Base-by-base conservation (phyloP, 2,888 invertebrate species). In the Drosophila quasianomalipes region DNA sequence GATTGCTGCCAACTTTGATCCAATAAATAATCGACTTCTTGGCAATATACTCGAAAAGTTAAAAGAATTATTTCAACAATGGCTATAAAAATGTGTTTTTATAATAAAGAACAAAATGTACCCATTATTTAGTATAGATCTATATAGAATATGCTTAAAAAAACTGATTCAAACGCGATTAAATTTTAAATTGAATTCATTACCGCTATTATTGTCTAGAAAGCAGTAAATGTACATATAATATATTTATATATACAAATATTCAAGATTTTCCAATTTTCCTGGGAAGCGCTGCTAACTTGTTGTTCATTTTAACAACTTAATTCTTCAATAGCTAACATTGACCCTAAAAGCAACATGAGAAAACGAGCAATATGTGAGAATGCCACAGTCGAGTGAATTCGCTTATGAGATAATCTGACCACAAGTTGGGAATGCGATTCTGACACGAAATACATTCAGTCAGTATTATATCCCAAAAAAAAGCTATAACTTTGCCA, bases 1-100 rank as follows among this genome's bases (percentile, higher is more conserved):
- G 22, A 22, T 28, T 49, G 31, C 26, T 66, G 37, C 10, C 31
- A 66, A 49, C 57, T 61, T 75, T 58, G 61, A 70, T 77, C 19
- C 16, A 9, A 41, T 41, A 41, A 41, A 39, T n/a, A 57, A 41
- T 30, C 39, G 28, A 28, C 10, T 26, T 19, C 10, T 33, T 33
- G 10, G 33, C 35, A 35, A 35, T 35, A 35, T 16, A 26, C 22
- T 14, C 9, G n/a, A 41, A 49, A 63, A 26, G 35, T 26, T 5
- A 28, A 37, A 14, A 39, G 16, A 14, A 28, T 58, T 12, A 22
- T 26, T 39, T n/a, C 5, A 55, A 62, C 14, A 26, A 69, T 49
- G 41, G 12, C 33, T 22, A 55, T 60, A 10, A 39, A 30, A 59
- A 41, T 53, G 12, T 49, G 37, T 33, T n/a, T 37, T 22, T 12